Evolutionary conservation across 2,797 vertebrate genomes (phyloP).

Genomic region (Tamandua tetradactyla): DNA sequence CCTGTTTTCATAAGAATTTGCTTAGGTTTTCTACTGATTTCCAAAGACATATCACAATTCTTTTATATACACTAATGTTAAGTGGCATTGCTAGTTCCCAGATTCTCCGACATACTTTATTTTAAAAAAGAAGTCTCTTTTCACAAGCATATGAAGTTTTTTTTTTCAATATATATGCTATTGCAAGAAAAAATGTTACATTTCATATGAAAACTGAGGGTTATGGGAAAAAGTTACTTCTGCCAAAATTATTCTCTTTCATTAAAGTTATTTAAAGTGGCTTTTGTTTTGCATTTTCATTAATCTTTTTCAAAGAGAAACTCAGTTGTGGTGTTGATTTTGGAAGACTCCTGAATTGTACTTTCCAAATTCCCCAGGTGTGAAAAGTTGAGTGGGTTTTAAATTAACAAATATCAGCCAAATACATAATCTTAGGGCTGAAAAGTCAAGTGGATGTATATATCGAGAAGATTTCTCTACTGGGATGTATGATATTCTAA

Average conservation of each 20-base stretch:
- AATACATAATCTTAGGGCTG: constrained; percentile 28
- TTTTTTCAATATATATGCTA: neutral
- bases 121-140: constrained; percentile 10
- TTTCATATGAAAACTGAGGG: constrained; percentile 38
- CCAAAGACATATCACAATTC: neutral
- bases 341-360: constrained; percentile 15
- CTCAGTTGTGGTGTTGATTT: constrained; percentile 50
- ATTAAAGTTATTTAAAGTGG: constrained; percentile 45
- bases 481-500: constrained; percentile 59
- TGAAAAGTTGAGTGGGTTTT: constrained; percentile 69
- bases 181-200: constrained; percentile 43
- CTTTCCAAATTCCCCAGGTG: constrained; percentile 71
- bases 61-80: constrained; percentile 4
- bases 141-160: too few relatives aligned
- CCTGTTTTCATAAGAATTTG: neutral
- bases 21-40: constrained; percentile 18
- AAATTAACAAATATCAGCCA: constrained; percentile 66
- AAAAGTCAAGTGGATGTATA: constrained; percentile 24
- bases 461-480: neutral
- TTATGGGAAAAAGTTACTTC: constrained; percentile 31
- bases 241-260: constrained; percentile 53
- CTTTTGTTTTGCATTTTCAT: constrained; percentile 64
- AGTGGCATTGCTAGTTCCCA: neutral
- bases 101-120: constrained; percentile 13
- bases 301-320: constrained; percentile 63